These are phyloP conservation scores for Epistrophella euchroma DNA, from an alignment of 2,888 invertebrate genomes.

Conservation along the genomic window DNA sequence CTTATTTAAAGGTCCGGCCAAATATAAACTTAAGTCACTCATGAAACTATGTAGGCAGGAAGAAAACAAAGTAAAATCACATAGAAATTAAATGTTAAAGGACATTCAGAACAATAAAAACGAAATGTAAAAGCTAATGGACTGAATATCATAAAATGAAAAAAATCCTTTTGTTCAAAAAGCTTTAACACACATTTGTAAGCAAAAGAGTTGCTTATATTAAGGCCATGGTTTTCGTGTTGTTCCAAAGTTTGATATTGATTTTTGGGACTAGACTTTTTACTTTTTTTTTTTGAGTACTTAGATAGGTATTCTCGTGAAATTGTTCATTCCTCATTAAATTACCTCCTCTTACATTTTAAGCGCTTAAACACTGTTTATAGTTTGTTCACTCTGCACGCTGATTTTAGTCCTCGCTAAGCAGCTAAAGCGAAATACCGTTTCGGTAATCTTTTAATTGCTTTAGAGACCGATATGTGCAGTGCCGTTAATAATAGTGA, in stretches of 20 bases:
- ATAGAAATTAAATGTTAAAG: conserved; percentile 9
- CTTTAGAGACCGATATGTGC: conserved; percentile 49
- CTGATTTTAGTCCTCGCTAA: conserved; percentile 10
- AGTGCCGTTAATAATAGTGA: conserved; percentile 51
- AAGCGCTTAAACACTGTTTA: conserved; percentile 33
- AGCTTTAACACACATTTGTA: not conserved
- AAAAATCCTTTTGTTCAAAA: not conserved
- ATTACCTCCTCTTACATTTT: conserved; percentile 6
- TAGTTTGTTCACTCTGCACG: conserved; percentile 32
- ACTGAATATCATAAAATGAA: conserved; percentile 1
- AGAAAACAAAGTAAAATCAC: not conserved
- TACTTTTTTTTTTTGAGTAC: not conserved
- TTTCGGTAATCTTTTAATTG: conserved; percentile 68
- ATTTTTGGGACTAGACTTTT: conserved; percentile 8
- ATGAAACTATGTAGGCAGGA: not conserved
- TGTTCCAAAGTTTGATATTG: not conserved
- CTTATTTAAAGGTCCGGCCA: not conserved
- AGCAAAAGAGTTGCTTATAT: too few relatives aligned
- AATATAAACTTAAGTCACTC: not conserved
- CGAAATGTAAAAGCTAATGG: not conserved
- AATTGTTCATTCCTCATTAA: not conserved
- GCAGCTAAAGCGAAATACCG: conserved; percentile 17
- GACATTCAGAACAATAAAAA: conserved; percentile 6
- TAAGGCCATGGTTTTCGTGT: too few relatives aligned
- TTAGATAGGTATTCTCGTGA: not conserved